A percentile compares a stretch with the other conserved stretches of the same genome.
These are phyloP conservation scores for Shinisaurus crocodilurus DNA, from an alignment of 2,113 vertebrate species.

Conservation along the genomic window DNA sequence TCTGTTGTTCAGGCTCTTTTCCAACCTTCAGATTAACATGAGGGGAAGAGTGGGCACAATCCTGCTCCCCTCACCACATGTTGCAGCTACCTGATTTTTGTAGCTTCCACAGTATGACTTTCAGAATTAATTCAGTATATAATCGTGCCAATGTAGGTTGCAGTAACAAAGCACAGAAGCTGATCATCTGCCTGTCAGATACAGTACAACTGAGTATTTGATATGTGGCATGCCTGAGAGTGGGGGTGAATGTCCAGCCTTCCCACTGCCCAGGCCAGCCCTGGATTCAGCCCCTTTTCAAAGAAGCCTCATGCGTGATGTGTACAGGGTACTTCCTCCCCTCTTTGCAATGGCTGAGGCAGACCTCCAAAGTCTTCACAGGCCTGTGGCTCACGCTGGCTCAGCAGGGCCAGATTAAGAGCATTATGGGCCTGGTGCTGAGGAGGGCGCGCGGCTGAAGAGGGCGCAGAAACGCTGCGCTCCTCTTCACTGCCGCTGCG, in stretches of 20 bases:
- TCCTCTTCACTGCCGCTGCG: no score
- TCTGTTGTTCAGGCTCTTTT: neutral
- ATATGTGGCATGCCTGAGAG: neutral
- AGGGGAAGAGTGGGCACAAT: neutral
- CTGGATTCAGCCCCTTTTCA: neutral
- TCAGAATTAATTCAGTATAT: conserved; percentile 6
- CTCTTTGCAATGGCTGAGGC: neutral
- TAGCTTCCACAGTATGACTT: neutral
- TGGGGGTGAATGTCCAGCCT: neutral
- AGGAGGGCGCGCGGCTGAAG: no score
- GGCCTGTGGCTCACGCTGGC: no score
- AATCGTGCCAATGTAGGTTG: neutral
- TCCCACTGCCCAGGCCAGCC: neutral
- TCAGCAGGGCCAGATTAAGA: no score
- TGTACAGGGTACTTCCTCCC: neutral
- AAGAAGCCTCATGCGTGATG: neutral
- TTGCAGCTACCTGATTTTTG: neutral
- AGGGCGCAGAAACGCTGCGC: no score
- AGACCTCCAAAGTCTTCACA: neutral
- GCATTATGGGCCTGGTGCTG: no score
- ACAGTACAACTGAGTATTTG: neutral
- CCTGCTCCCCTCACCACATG: neutral
- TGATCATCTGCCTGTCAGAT: neutral
- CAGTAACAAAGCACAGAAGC: neutral
- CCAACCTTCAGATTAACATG: neutral